A percentile compares a stretch with the other conserved stretches of the same genome.
Conservation (phyloP, 2,888 invertebrate genomes). For the Sympetrum striolatum region DNA sequence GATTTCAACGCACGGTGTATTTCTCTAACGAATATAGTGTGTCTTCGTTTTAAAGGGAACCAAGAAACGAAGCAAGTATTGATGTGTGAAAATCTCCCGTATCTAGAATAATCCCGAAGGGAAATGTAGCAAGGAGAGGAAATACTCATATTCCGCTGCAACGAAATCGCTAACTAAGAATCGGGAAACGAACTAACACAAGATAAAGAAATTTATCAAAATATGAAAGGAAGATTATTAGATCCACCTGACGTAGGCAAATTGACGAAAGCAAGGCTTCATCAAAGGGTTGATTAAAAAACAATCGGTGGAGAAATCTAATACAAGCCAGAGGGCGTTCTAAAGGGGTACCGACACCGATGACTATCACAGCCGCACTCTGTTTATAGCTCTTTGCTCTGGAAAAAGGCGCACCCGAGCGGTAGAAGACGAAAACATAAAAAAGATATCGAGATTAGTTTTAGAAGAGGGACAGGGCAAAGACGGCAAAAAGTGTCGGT, state of each 20-base stretch:
- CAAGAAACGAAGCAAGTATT: too few species aligned
- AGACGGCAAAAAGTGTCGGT: conserved; percentile 1
- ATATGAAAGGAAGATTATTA: too few species aligned
- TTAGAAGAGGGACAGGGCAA: neutral
- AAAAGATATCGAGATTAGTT: conserved; percentile 32
- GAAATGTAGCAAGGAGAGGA: too few species aligned
- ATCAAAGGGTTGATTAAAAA: conserved; percentile 22
- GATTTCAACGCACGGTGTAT: too few species aligned
- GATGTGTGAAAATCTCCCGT: too few species aligned
- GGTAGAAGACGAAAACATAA: neutral
- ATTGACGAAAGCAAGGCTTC: neutral
- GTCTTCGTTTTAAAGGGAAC: too few species aligned
- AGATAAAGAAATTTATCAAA: too few species aligned
- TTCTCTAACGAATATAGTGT: too few species aligned
- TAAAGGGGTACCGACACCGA: neutral
- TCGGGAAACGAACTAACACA: too few species aligned
- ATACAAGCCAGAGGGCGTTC: conserved; percentile 1
- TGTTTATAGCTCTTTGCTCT: neutral
- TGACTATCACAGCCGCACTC: conserved; percentile 33
- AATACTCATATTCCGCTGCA: too few species aligned
- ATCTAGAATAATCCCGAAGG: too few species aligned
- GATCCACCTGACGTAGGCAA: neutral
- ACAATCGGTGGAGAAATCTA: neutral
- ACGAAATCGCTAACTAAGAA: too few species aligned
- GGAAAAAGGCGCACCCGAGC: neutral